Evolutionary conservation across 2,113 vertebrate genomes (phyloP).

Genomic region (Galbula dea): DNA sequence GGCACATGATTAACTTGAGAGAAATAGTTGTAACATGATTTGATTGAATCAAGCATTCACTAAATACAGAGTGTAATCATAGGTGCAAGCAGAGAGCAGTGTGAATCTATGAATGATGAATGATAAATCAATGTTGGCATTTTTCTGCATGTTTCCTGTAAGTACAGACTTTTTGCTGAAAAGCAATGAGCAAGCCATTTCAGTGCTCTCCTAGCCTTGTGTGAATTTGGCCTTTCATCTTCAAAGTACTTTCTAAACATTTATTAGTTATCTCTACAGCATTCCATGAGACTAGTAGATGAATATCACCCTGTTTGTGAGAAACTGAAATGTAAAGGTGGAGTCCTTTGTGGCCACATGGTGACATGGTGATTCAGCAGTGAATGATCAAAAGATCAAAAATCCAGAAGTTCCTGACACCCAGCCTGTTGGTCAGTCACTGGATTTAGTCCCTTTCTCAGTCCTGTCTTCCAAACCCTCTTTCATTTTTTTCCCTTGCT

Average conservation of each 20-base stretch:
- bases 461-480: background rate
- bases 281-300: background rate
- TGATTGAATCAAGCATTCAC: background rate
- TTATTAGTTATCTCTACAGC: constrained; percentile 52
- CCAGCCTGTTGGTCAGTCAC: background rate
- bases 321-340: constrained; percentile 17
- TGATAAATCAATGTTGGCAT: too few species aligned
- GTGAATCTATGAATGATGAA: background rate
- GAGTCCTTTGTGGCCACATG: background rate
- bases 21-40: background rate
- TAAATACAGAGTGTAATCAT: background rate
- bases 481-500: background rate
- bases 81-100: background rate
- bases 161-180: background rate
- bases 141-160: background rate
- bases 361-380: constrained; percentile 15
- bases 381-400: background rate
- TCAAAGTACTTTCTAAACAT: constrained; percentile 12
- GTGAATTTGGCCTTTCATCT: constrained; percentile 12
- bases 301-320: background rate
- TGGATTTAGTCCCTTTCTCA: background rate
- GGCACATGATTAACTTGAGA: background rate
- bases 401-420: constrained; percentile 6
- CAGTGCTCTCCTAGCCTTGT: background rate
- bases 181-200: background rate